A percentile compares a stretch with the other conserved stretches of the same genome.
Evolutionary conservation across 2,888 invertebrate species (phyloP).

Genomic region (Sepiola atlantica): DNA sequence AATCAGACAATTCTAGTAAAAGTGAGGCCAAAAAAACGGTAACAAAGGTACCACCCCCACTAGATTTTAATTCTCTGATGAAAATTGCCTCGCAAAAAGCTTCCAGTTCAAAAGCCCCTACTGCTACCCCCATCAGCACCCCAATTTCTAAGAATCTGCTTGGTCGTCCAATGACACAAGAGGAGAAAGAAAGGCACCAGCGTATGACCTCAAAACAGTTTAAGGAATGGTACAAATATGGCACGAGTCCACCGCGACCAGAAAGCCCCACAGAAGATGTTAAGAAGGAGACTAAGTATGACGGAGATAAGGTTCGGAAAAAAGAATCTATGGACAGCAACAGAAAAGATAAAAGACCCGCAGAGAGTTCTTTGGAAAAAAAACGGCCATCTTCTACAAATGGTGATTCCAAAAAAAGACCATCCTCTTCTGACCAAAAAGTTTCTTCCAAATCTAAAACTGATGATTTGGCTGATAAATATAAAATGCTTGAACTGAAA

Average conservation of each 20-base stretch:
- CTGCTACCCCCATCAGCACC: not conserved
- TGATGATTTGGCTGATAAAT: not conserved
- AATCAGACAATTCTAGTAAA: slow-evolving; percentile 49
- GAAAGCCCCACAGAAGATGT: not conserved
- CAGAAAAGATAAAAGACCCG: not conserved
- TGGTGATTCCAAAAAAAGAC: not conserved
- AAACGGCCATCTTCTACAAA: not conserved
- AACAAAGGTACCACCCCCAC: slow-evolving; percentile 56
- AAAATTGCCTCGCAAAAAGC: slow-evolving; percentile 63
- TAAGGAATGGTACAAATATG: slow-evolving; percentile 20
- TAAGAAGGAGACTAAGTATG: not conserved
- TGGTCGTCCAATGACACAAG: slow-evolving; percentile 62
- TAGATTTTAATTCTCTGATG: slow-evolving; percentile 62
- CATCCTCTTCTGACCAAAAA: not conserved
- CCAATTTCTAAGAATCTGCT: slow-evolving; percentile 50
- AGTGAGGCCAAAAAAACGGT: slow-evolving; percentile 51
- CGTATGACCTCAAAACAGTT: slow-evolving; percentile 56
- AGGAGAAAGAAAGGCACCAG: slow-evolving; percentile 61
- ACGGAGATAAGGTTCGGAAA: not conserved
- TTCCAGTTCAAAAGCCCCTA: slow-evolving; percentile 49
- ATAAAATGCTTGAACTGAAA: slow-evolving; percentile 35
- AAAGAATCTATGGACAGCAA: not conserved
- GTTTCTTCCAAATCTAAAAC: not conserved
- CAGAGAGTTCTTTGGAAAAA: not conserved
- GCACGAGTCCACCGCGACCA: slow-evolving; percentile 49